These are phyloP conservation scores for Canis aureus DNA, from an alignment of 2,113 vertebrate genomes.

Conservation along the genomic window DNA sequence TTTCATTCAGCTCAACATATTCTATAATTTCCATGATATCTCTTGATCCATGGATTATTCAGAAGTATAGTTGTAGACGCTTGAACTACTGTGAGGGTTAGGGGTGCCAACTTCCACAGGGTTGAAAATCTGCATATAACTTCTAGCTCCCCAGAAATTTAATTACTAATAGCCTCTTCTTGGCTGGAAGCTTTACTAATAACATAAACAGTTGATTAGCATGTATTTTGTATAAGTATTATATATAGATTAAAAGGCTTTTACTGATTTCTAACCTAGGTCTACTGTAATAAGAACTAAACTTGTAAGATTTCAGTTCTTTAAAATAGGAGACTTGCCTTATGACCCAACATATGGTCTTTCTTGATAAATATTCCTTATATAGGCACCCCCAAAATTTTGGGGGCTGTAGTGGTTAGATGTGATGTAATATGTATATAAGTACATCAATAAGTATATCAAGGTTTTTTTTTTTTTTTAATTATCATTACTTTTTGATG, in stretches of 20 bases:
- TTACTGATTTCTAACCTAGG: neutral
- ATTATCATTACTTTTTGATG: neutral
- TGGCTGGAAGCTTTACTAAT: neutral
- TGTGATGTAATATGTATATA: neutral
- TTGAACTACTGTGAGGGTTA: neutral
- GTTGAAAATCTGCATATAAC: neutral
- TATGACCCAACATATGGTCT: neutral
- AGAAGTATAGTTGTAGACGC: neutral
- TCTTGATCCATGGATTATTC: constrained; percentile 1
- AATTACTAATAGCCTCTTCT: neutral
- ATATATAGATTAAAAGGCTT: neutral
- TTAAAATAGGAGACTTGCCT: constrained; percentile 25
- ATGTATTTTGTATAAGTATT: neutral
- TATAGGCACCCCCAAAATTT: neutral
- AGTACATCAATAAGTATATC: neutral
- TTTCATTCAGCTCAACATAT: neutral
- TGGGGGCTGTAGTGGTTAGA: neutral
- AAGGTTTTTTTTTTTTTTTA: neutral
- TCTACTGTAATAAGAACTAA: neutral
- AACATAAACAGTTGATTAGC: neutral
- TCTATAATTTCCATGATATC: neutral
- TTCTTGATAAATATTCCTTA: constrained; percentile 32
- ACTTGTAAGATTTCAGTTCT: neutral
- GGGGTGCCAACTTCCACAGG: neutral
- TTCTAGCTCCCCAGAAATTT: neutral